A percentile compares a stretch with the other conserved stretches of the same genome.
Evolutionary conservation across 2,888 invertebrate genomes (phyloP).

Genomic region (Pseudanteris insignis): DNA sequence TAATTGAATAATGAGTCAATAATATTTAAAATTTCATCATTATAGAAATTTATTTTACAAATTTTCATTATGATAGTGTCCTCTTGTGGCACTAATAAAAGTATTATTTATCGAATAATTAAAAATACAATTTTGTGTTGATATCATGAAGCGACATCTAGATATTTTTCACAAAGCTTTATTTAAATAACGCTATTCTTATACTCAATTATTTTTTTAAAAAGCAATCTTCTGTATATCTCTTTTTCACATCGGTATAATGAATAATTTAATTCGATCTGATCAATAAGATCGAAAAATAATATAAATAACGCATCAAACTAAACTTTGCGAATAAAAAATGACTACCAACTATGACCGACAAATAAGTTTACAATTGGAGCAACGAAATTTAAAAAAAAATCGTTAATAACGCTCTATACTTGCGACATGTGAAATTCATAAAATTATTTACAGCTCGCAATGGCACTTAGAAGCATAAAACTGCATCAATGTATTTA

Average conservation of each 20-base stretch:
- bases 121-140: constrained; percentile 40
- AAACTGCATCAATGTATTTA: constrained; percentile 39
- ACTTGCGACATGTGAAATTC: constrained; percentile 34
- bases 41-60: constrained; percentile 44
- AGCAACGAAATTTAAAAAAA: constrained; percentile 28
- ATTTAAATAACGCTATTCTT: constrained; percentile 34
- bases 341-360: constrained; percentile 14
- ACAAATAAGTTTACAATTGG: constrained; percentile 30
- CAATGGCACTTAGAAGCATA: constrained; percentile 43
- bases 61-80: constrained; percentile 32
- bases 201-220: constrained; percentile 4
- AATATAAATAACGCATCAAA: constrained; percentile 29
- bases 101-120: constrained; percentile 38
- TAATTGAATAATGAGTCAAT: background rate
- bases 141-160: constrained; percentile 43
- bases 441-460: constrained; percentile 42
- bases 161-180: constrained; percentile 40
- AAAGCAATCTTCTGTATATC: background rate
- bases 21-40: constrained; percentile 31
- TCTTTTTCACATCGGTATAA: background rate
- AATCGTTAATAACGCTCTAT: constrained; percentile 29
- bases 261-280: constrained; percentile 30
- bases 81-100: constrained; percentile 36
- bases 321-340: constrained; percentile 34
- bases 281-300: constrained; percentile 11